These are phyloP conservation scores for Archilochus colubris DNA, from an alignment of 2,113 vertebrate genomes.

Conservation along the genomic window DNA sequence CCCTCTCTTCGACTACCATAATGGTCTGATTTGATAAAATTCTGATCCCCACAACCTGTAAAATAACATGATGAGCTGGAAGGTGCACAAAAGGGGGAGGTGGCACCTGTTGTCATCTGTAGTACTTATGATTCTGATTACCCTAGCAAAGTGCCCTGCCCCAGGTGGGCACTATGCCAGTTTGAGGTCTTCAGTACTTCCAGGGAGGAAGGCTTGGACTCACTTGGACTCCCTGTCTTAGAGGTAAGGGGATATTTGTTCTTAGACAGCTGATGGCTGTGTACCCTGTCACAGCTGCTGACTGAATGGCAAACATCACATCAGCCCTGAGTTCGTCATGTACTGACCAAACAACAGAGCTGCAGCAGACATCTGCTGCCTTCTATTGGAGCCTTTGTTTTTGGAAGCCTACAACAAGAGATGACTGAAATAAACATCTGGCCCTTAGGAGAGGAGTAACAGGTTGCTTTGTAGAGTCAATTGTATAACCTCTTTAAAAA, in stretches of 20 bases:
- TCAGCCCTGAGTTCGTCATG: not conserved
- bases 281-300: not conserved
- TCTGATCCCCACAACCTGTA: not conserved
- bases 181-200: not conserved
- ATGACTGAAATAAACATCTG: conserved; percentile 18
- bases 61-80: not conserved
- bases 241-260: not conserved
- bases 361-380: not conserved
- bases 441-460: not conserved
- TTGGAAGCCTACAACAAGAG: not conserved
- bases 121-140: not conserved
- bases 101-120: not conserved
- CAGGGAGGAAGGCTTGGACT: not conserved
- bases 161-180: not conserved
- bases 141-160: not conserved
- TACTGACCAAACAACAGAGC: not conserved
- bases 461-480: not conserved
- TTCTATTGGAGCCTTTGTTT: conserved; percentile 24
- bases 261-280: not conserved
- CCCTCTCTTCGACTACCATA: not conserved
- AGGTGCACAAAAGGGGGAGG: not conserved
- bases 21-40: not conserved
- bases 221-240: not conserved
- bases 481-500: conserved; percentile 10
- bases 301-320: not conserved